A percentile compares a stretch with the other conserved stretches of the same genome.
phyloP scores from a whole-genome alignment of 1,140 invertebrate species.

The Myzus persicae region DNA sequence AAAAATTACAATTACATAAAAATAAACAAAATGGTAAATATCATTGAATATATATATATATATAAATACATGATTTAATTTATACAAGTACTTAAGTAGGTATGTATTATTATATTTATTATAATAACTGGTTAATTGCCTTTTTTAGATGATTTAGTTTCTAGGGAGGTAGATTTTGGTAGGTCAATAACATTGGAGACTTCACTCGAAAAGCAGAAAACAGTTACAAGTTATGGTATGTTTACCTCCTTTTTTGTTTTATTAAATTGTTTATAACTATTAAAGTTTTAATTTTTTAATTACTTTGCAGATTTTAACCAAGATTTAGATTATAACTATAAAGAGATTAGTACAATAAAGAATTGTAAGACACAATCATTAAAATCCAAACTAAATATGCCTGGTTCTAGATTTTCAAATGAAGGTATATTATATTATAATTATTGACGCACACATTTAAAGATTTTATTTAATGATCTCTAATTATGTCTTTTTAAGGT shows the following conservation, averaged over 20 bases:
- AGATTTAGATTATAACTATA: no score
- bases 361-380: no score
- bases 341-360: no score
- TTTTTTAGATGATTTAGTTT: neutral
- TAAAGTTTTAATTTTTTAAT: no score
- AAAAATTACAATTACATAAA: neutral
- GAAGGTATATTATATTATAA: no score
- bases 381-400: no score
- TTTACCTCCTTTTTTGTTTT: neutral
- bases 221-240: neutral
- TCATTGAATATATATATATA: neutral
- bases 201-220: neutral
- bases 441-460: no score
- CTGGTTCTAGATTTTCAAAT: no score
- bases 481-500: neutral
- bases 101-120: neutral
- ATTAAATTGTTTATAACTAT: no score
- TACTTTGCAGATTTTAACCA: no score
- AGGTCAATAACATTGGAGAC: neutral
- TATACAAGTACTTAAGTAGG: neutral
- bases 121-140: neutral
- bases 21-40: slow-evolving; percentile 20
- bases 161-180: neutral
- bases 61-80: neutral
- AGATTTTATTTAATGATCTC: no score